A percentile compares a stretch with the other conserved stretches of the same genome.
Conservation (phyloP, 2,888 invertebrate species). For the Megamerina dolium region DNA sequence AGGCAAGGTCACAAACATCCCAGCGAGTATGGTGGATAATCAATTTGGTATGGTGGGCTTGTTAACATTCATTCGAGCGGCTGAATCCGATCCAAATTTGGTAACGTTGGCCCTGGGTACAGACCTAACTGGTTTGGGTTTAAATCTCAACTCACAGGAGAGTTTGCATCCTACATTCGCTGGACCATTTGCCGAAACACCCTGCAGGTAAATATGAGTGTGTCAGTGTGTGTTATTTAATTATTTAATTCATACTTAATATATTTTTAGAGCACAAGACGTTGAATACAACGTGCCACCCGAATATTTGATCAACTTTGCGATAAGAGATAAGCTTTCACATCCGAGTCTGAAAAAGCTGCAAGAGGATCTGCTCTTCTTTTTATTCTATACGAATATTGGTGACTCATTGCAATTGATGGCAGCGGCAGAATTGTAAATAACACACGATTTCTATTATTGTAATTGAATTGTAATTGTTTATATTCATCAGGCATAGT, state of each 20-base stretch:
- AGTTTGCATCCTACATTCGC: conserved; percentile 97
- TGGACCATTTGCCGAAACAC: conserved; percentile 97
- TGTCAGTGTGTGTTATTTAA: not conserved
- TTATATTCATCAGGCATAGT: conserved; percentile 66
- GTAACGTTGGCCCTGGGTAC: conserved; percentile 95
- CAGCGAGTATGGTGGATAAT: conserved; percentile 96
- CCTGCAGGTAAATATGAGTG: conserved; percentile 61
- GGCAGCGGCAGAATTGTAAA: conserved; percentile 94
- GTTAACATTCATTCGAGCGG: conserved; percentile 94
- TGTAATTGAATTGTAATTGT: not conserved
- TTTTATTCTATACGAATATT: conserved; percentile 98
- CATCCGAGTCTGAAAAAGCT: conserved; percentile 93
- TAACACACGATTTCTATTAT: conserved; percentile 26
- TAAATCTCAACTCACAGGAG: conserved; percentile 97
- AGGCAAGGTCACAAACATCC: conserved; percentile 98
- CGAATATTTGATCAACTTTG: conserved; percentile 96
- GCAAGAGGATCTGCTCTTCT: conserved; percentile 98
- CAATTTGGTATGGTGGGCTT: conserved; percentile 99
- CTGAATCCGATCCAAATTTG: conserved; percentile 94
- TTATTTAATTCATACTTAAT: not conserved
- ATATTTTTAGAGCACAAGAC: conserved; percentile 68
- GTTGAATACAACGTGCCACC: conserved; percentile 97
- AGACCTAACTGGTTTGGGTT: conserved; percentile 94
- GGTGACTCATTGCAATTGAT: conserved; percentile 97
- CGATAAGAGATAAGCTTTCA: conserved; percentile 92